Evolutionary conservation across 2,888 invertebrate genomes (phyloP).

Genomic region (Phyllotreta cruciferae): DNA sequence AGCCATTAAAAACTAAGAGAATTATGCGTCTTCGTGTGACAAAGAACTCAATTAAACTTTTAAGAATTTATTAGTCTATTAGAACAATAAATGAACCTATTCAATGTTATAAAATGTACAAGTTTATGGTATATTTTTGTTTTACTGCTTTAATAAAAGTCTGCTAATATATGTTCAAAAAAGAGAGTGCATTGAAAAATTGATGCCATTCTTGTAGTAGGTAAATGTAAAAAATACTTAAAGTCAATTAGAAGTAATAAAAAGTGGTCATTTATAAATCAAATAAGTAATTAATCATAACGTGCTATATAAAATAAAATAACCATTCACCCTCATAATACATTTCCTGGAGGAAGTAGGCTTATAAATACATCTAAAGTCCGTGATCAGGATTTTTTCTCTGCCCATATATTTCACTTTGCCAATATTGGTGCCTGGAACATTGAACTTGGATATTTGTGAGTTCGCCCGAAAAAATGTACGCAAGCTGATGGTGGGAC

Average conservation of each 20-base stretch:
- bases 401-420: slow-evolving; percentile 9
- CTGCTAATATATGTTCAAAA: too few species aligned
- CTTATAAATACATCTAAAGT: slow-evolving; percentile 12
- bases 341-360: slow-evolving; percentile 2
- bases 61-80: neutral
- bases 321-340: neutral
- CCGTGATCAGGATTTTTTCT: slow-evolving; percentile 15
- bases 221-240: too few species aligned
- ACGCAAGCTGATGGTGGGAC: slow-evolving; percentile 9
- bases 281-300: neutral
- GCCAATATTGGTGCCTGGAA: slow-evolving; percentile 1
- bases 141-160: too few species aligned
- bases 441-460: slow-evolving; percentile 14
- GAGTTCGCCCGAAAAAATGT: slow-evolving; percentile 6
- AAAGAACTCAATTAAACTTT: slow-evolving; percentile 4
- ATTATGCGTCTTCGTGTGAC: neutral
- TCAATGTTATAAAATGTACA: too few species aligned
- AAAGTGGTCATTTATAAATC: too few species aligned
- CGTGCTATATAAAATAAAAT: neutral
- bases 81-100: neutral
- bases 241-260: too few species aligned
- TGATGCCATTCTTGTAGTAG: too few species aligned
- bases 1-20: slow-evolving; percentile 1
- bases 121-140: too few species aligned
- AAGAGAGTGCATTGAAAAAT: too few species aligned